Evolutionary conservation across 2,113 vertebrate species (phyloP).

Genomic region (Silurus glanis): DNA sequence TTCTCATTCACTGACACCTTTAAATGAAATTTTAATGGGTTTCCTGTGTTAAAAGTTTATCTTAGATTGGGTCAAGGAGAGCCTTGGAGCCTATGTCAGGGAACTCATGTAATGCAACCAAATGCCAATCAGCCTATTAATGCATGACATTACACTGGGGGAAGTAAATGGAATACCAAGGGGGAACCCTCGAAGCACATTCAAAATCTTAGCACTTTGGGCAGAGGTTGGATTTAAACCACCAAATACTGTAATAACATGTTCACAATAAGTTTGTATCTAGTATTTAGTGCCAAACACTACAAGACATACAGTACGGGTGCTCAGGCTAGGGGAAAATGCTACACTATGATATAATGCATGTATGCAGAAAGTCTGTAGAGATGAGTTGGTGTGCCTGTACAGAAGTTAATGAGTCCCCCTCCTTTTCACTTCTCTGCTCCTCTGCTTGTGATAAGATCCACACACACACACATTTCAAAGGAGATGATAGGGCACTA

Average conservation of each 20-base stretch:
- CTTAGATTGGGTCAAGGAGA: too few species aligned
- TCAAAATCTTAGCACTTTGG: too few species aligned
- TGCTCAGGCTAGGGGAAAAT: background rate
- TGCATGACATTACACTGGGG: too few species aligned
- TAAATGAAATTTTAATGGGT: background rate
- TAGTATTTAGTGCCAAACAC: background rate
- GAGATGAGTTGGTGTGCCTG: background rate
- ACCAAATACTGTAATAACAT: too few species aligned
- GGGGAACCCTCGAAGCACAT: too few species aligned
- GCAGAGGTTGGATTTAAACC: too few species aligned
- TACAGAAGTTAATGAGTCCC: conserved; percentile 16
- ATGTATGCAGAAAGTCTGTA: conserved; percentile 6
- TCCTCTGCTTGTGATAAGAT: conserved; percentile 16
- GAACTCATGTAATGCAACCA: too few species aligned
- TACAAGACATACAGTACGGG: background rate
- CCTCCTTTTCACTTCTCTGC: conserved; percentile 9
- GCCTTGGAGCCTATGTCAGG: too few species aligned
- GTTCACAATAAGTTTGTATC: too few species aligned
- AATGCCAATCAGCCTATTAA: too few species aligned
- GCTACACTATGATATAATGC: background rate
- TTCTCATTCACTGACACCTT: background rate
- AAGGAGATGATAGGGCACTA: conserved; percentile 32
- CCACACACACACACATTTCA: conserved; percentile 41
- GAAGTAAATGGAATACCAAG: too few species aligned
- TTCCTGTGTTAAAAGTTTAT: background rate